phyloP scores from a whole-genome alignment of 2,113 vertebrate species.

The Ginglymostoma cirratum region DNA sequence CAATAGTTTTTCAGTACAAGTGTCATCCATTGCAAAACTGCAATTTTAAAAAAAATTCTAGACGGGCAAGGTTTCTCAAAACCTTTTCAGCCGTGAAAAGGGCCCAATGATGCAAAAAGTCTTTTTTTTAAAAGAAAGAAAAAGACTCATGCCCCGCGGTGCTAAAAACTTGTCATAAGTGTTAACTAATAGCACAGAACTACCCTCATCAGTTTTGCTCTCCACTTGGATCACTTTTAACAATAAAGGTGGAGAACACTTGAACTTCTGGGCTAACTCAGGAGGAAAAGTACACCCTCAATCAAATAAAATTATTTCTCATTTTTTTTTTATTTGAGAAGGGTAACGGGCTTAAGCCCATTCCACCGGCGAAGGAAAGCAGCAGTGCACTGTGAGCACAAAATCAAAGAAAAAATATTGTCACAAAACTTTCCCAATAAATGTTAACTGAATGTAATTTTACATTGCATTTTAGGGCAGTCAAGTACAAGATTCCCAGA shows the following conservation, averaged over 20 bases:
- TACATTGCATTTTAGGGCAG: neutral
- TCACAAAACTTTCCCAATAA: neutral
- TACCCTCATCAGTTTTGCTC: neutral
- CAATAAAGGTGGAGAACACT: neutral
- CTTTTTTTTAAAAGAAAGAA: neutral
- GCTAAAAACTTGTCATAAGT: neutral
- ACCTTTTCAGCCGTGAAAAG: constrained; percentile 23
- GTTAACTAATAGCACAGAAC: neutral
- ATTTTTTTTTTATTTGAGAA: neutral
- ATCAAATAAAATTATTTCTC: neutral
- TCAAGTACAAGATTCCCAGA: neutral
- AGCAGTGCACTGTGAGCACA: neutral
- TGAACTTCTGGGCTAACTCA: neutral
- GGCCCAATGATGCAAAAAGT: constrained; percentile 13
- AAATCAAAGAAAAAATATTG: neutral
- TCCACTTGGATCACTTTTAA: neutral
- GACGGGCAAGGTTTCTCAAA: neutral
- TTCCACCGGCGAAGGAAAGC: neutral
- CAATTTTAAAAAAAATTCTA: neutral
- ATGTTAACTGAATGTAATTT: neutral
- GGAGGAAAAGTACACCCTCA: constrained; percentile 8
- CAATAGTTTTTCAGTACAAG: neutral
- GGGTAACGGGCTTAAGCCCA: neutral
- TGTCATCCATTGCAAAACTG: too few species aligned
- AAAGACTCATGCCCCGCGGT: neutral